These are phyloP conservation scores for Acomys russatus DNA, from an alignment of 2,797 vertebrate genomes.

Conservation along the genomic window DNA sequence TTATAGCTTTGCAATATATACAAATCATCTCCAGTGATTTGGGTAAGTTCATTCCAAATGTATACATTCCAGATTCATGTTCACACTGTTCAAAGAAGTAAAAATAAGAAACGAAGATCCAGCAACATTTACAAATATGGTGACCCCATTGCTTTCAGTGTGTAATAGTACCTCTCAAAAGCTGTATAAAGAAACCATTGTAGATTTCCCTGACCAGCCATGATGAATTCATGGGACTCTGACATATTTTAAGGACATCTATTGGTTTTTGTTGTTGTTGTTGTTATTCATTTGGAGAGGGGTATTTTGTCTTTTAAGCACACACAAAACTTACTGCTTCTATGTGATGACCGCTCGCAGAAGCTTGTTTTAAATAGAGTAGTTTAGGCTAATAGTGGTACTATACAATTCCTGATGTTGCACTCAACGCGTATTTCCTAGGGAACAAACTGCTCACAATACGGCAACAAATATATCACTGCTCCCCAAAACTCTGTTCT, in stretches of 20 bases:
- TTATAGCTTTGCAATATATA: background rate
- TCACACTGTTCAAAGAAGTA: background rate
- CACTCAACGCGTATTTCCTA: constrained; percentile 46
- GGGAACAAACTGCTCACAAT: background rate
- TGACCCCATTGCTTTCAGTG: background rate
- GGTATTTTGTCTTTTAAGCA: background rate
- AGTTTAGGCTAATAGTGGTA: constrained; percentile 27
- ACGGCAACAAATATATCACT: background rate
- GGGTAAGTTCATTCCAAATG: background rate
- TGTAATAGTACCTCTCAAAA: background rate
- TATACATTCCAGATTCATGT: background rate
- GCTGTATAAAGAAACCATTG: background rate
- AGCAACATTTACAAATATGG: background rate
- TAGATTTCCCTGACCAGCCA: background rate
- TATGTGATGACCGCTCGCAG: background rate
- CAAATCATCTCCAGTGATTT: background rate
- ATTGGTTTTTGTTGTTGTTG: background rate
- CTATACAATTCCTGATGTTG: background rate
- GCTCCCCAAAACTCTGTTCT: constrained; percentile 11
- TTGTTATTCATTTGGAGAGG: no score
- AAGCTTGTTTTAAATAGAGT: background rate
- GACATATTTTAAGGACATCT: background rate
- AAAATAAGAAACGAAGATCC: background rate
- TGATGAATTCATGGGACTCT: background rate
- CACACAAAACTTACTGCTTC: background rate